Base-by-base conservation (phyloP, 30 jellyfish, hydroid and myxozoan genomes). In the Clytia hemisphaerica region DNA sequence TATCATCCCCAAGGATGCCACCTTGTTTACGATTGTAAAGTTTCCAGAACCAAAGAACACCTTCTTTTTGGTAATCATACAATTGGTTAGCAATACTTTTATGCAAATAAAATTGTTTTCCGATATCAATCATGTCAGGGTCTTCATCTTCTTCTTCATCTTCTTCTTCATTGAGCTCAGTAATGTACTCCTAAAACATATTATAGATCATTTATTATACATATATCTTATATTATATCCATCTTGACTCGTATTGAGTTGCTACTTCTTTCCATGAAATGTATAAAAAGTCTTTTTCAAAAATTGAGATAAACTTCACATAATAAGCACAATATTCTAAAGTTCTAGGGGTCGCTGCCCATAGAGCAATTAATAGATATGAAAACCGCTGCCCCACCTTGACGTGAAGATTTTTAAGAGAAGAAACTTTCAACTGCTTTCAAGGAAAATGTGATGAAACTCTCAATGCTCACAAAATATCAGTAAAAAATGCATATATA, bases 1-100 rank as follows among this genome's bases (percentile, higher is more conserved):
- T 91, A 44, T 91, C 99, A 77, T 91, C 99, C 4, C 99, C 99
- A 2, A 91, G 84, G 34, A 91, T 77, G 35, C 99, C 99, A 10
- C 99, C 99, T 49, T 27, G 75, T 14, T 72, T 67, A 31, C 65
- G 24, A 0, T 40, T 27, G 46, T 16, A 72, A 4, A 72, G 80
- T 10, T 54, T 57, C 95, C 95, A 91, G 67, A 91, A 76, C 99
- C 99, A 91, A 31, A 58, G 54, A 4, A 82, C 94, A 0, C 99
- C 99, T 19, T 53, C 83, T 67, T 44, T 76, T 60, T 91, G 99
- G 51, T 91, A 65, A n/a, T 83, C 77, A 67, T 61, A 91, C n/a
- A 91, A 83, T 71, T 72, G 72, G 29, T 61, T 77, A 75, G 87
- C 84, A 30, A 85, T 69, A 15, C 49, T 69, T 47, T 82, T 70